Evolutionary conservation across 1,140 invertebrate genomes (phyloP), one percentile per base, ranked within the genome.

Genomic region (Oryctes rhinoceros): DNA sequence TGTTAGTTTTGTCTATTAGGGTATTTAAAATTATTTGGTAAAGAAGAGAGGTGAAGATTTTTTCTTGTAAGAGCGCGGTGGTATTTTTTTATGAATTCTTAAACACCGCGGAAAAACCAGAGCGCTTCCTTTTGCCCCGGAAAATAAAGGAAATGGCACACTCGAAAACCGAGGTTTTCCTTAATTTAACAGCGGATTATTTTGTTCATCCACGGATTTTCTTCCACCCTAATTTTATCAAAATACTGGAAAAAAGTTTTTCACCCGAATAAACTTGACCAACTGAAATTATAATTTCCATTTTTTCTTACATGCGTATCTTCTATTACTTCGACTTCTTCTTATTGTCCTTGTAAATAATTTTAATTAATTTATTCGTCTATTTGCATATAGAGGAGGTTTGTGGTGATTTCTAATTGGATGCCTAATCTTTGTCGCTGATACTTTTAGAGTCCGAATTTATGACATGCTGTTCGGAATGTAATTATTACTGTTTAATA

Each of bases 171-270:
- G 20, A 35, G 65, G 30, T 35, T 67, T 67, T 24, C 65, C 65
- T 67, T 67, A 67, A 67, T 67, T 24, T 67, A 67, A 67, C 65
- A 67, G 65, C 13, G 65, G 65, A 67, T 67, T 67, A 67, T 67
- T 67, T 67, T 67, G 65, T 67, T 67, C 65, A 67, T 67, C 65
- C 30, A 11, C 20, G 65, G 65, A 67, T 67, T 67, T 67, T 35
- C 65, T 67, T 67, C 65, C 18, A 13, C 65, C 65, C 30, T 67
- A 67, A 67, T 67, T 67, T 67, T 67, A 67, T 67, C 65, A 67
- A 67, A 67, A 67, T 67, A 67, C 65, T 67, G 18, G 49, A 18
- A 53, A 53, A 53, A 53, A 53, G 49, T 53, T 53, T 53, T 53
- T 18, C 49, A 13, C 11, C 13, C n/a, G 49, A 53, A 53, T 53